Evolutionary conservation across 2,797 vertebrate genomes (phyloP), one percentile per base, ranked within the genome.

Genomic region (Paguma larvata): DNA sequence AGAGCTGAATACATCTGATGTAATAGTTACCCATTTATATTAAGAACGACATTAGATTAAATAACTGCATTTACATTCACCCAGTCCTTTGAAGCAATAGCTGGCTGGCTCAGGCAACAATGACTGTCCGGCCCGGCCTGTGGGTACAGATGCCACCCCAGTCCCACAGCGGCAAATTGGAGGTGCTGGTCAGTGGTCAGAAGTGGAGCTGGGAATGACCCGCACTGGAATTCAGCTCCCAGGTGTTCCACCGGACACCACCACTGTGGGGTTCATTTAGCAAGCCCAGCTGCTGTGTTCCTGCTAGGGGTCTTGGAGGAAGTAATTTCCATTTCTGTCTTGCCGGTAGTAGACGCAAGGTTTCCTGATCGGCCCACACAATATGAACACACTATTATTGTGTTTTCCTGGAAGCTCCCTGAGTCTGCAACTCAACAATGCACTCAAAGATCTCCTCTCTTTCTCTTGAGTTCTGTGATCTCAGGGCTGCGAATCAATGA

Each of bases 401-500:
- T 91, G 44, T 96, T 96, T 93, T 86, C 30, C 25, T 30, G 38
- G 56, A 62, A 91, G 21, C 48, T 85, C 25, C 85, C 51, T 59
- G 92, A 97, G 88, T 62, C 65, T 89, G 75, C 89, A 65, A 89
- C 51, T 95, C 72, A 85, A 91, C 56, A 89, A 79, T 32, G 56
- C 56, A n/a, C 19, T 65, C 56, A 5, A 88, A 94, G 56, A 53
- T 78, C 41, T 83, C 80, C 48, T 94, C 65, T 92, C 59, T n/a
- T 91, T 96, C 34, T 84, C 65, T 75, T 32, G 70, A 34, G 79
- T 86, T 85, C 79, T 79, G 9, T 63, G 77, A 91, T 92, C 78
- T 94, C 67, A 91, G 80, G 62, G 16, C 78, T 27, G 16, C 13
- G 82, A 96, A 88, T 79, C 93, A 94, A 97, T 94, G 88, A 72